Evolutionary conservation across 2,797 vertebrate species (phyloP).

Genomic region (Nannoperca obscura): DNA sequence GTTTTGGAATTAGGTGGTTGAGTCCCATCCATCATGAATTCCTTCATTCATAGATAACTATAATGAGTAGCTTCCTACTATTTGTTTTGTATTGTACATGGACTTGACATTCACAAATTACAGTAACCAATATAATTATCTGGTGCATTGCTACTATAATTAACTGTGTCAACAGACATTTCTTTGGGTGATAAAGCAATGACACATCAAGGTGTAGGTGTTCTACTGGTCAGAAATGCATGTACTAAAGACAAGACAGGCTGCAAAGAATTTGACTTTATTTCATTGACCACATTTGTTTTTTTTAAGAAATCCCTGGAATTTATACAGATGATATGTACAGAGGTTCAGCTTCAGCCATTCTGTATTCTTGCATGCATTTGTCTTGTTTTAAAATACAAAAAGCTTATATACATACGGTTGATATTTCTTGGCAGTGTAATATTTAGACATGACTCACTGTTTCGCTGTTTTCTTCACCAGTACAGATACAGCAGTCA

Average conservation of each 20-base stretch:
- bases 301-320: slow-evolving; percentile 88
- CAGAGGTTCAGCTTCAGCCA: slow-evolving; percentile 71
- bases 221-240: neutral
- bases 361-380: slow-evolving; percentile 86
- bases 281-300: slow-evolving; percentile 52
- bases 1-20: too few relatives aligned
- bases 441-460: slow-evolving; percentile 51
- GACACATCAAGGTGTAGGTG: too few relatives aligned
- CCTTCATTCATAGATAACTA: neutral
- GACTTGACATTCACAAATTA: neutral
- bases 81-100: neutral
- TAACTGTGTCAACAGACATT: neutral
- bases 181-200: neutral
- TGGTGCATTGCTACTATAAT: neutral
- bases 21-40: neutral
- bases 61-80: neutral
- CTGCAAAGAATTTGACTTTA: slow-evolving; percentile 76
- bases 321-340: slow-evolving; percentile 88
- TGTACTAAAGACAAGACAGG: slow-evolving; percentile 23
- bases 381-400: slow-evolving; percentile 66
- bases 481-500: neutral
- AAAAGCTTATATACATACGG: slow-evolving; percentile 61
- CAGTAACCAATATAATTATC: neutral
- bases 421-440: slow-evolving; percentile 72
- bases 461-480: slow-evolving; percentile 44